Evolutionary conservation across 2,888 invertebrate species (phyloP).

Genomic region (Diaphora mendica): DNA sequence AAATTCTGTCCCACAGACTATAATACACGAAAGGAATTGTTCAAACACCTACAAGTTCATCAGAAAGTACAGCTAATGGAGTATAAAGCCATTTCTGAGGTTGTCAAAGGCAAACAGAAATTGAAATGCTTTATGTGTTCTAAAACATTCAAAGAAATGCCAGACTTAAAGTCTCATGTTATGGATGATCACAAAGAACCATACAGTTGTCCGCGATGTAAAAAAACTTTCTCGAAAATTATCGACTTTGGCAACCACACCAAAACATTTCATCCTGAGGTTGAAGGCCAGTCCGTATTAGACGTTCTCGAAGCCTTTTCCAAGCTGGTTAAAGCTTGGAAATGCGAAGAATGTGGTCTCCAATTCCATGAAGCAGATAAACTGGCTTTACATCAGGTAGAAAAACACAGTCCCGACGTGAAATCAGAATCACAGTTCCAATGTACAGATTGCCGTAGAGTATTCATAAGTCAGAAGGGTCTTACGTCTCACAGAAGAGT

Average conservation of each 20-base stretch:
- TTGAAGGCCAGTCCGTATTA: conserved; percentile 74
- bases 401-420: conserved; percentile 72
- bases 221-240: conserved; percentile 71
- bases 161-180: conserved; percentile 76
- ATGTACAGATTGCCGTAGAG: conserved; percentile 76
- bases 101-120: conserved; percentile 76
- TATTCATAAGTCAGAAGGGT: conserved; percentile 76
- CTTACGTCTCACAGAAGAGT: conserved; percentile 75
- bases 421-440: conserved; percentile 74
- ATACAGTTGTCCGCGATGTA: conserved; percentile 73
- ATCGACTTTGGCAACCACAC: conserved; percentile 77
- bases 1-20: conserved; percentile 84
- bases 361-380: conserved; percentile 81
- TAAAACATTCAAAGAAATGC: conserved; percentile 68
- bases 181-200: conserved; percentile 79
- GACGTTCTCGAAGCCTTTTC: conserved; percentile 80
- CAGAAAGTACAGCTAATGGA: conserved; percentile 82
- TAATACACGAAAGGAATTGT: conserved; percentile 74
- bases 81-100: conserved; percentile 79
- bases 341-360: conserved; percentile 78
- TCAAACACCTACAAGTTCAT: conserved; percentile 78
- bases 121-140: conserved; percentile 77
- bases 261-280: conserved; percentile 74
- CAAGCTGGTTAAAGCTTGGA: conserved; percentile 79
- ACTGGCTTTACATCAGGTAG: conserved; percentile 75